Conservation (phyloP, 2,113 vertebrate species). For the Calypte anna region DNA sequence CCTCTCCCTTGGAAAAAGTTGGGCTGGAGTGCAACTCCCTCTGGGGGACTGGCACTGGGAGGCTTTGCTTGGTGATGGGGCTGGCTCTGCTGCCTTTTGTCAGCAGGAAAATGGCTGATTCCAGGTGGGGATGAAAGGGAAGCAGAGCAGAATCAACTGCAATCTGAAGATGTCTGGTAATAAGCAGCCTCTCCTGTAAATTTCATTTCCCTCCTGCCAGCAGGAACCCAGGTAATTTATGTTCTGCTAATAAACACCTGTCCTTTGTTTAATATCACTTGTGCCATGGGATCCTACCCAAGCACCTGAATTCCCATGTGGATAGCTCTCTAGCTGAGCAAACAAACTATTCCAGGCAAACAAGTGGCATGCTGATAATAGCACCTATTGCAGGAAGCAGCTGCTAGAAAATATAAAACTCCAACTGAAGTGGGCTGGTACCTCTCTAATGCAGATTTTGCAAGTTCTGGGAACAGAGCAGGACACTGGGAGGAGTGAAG, state of each 20-base stretch:
- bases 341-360: slow-evolving; percentile 19
- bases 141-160: background rate
- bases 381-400: background rate
- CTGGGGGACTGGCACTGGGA: accelerated
- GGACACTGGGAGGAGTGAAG: background rate
- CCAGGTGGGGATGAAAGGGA: background rate
- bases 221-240: background rate
- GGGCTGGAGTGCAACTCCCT: background rate
- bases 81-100: background rate
- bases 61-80: background rate
- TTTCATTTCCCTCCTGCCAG: background rate
- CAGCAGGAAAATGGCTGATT: background rate
- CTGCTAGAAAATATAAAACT: background rate
- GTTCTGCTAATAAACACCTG: slow-evolving; percentile 8
- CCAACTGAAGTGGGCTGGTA: background rate
- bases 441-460: background rate
- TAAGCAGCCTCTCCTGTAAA: background rate
- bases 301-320: background rate
- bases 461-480: background rate
- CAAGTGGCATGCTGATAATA: background rate
- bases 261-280: background rate
- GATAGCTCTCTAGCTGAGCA: background rate
- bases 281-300: background rate
- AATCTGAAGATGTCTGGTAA: background rate
- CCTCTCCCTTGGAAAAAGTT: background rate